Conservation (phyloP, 2,888 invertebrate genomes). For the Drosophila emarginata region DNA sequence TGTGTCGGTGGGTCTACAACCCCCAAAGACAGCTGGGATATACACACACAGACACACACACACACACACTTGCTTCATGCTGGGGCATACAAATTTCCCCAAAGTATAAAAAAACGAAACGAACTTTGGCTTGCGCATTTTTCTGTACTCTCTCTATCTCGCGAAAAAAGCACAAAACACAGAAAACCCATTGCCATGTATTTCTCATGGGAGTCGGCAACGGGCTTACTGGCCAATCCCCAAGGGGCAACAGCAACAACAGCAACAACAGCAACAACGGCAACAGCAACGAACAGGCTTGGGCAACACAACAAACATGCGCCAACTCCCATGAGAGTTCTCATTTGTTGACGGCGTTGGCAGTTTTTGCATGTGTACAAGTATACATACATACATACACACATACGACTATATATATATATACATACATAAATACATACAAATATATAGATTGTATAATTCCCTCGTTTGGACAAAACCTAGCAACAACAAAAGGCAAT, state of each 20-base stretch:
- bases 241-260: conserved; percentile 58
- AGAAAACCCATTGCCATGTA: conserved; percentile 83
- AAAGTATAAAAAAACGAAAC: conserved; percentile 69
- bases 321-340: conserved; percentile 74
- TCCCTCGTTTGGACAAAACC: conserved; percentile 25
- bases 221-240: conserved; percentile 80
- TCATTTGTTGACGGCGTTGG: conserved; percentile 71
- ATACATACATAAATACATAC: conserved; percentile 11
- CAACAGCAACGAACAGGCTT: conserved; percentile 23
- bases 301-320: conserved; percentile 64
- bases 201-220: conserved; percentile 81
- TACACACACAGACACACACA: conserved; percentile 62
- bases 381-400: conserved; percentile 18
- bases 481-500: conserved; percentile 17
- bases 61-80: conserved; percentile 49
- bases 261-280: conserved; percentile 26
- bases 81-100: conserved; percentile 74
- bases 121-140: conserved; percentile 71
- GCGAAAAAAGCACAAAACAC: conserved; percentile 79
- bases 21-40: conserved; percentile 66
- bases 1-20: conserved; percentile 32
- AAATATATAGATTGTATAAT: conserved; percentile 15
- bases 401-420: conserved; percentile 22
- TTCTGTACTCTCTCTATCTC: conserved; percentile 33
- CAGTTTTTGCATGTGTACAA: conserved; percentile 43